A percentile compares a stretch with the other conserved stretches of the same genome.
phyloP scores from a whole-genome alignment of 2,888 invertebrate species.

The Chirona hameri region DNA sequence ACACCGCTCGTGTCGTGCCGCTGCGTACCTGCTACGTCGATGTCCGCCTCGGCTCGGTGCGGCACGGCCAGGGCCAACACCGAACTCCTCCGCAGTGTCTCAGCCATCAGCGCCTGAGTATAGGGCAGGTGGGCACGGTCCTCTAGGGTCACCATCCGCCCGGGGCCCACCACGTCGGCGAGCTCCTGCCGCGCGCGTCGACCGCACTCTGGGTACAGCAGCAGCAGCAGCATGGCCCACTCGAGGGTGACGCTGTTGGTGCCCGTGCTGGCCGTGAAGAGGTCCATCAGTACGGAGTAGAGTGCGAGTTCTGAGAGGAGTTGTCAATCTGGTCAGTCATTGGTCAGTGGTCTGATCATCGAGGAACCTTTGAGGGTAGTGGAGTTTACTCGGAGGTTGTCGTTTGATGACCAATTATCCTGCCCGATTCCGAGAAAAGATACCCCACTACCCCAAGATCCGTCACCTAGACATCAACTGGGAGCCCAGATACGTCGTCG shows the following conservation, averaged over 20 bases:
- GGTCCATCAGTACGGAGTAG: background rate
- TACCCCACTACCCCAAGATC: too few species aligned
- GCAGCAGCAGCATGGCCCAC: conserved; percentile 9
- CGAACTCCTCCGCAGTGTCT: conserved; percentile 28
- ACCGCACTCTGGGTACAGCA: background rate
- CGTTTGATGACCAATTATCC: too few species aligned
- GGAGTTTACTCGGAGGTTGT: too few species aligned
- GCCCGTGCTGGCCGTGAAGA: conserved; percentile 1
- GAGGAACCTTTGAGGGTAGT: too few species aligned
- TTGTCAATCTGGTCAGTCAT: background rate
- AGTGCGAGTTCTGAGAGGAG: background rate
- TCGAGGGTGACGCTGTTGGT: conserved; percentile 12
- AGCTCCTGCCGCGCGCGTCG: background rate
- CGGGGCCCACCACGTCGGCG: background rate
- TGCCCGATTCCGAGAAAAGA: too few species aligned
- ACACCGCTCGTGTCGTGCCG: too few species aligned
- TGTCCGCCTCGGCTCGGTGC: conserved; percentile 26
- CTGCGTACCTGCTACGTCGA: background rate
- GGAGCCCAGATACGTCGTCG: too few species aligned
- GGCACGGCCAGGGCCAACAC: conserved; percentile 29
- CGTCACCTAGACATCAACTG: too few species aligned
- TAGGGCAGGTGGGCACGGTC: conserved; percentile 1
- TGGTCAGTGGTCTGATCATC: too few species aligned
- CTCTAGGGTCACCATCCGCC: background rate
- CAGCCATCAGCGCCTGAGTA: conserved; percentile 31